A percentile compares a stretch with the other conserved stretches of the same genome.
Evolutionary conservation across 1,140 invertebrate genomes (phyloP).

Genomic region (Meloidogyne exigua): DNA sequence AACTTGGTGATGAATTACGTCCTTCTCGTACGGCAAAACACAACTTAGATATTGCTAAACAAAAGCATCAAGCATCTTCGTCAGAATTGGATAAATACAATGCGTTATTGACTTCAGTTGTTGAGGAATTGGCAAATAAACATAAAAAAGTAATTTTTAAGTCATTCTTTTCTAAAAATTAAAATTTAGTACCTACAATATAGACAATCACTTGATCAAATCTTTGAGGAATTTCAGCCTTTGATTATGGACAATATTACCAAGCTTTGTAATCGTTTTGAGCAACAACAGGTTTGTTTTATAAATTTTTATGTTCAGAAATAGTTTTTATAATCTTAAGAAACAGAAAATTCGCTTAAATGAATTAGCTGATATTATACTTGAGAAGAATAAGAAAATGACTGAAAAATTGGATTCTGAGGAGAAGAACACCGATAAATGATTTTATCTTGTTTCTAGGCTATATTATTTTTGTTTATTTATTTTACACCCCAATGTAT

Average conservation of each 20-base stretch:
- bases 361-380: neutral
- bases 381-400: neutral
- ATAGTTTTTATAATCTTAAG: neutral
- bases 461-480: too few relatives aligned
- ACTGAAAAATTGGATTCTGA: neutral
- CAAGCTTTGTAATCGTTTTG: constrained; percentile 19
- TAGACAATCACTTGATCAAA: neutral
- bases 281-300: neutral
- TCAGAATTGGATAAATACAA: constrained; percentile 11
- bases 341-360: constrained; percentile 12
- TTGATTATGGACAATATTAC: constrained; percentile 9
- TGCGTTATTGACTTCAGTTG: neutral
- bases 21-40: neutral
- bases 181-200: constrained; percentile 11
- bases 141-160: constrained; percentile 16
- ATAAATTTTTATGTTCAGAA: neutral
- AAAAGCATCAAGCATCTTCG: constrained; percentile 2
- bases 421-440: neutral
- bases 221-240: constrained; percentile 8
- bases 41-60: constrained; percentile 11
- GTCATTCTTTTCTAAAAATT: neutral
- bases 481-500: too few relatives aligned
- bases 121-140: constrained; percentile 17
- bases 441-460: too few relatives aligned
- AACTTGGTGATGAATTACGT: constrained; percentile 10